Evolutionary conservation across 2,113 vertebrate genomes (phyloP).

Genomic region (Carassius gibelio): DNA sequence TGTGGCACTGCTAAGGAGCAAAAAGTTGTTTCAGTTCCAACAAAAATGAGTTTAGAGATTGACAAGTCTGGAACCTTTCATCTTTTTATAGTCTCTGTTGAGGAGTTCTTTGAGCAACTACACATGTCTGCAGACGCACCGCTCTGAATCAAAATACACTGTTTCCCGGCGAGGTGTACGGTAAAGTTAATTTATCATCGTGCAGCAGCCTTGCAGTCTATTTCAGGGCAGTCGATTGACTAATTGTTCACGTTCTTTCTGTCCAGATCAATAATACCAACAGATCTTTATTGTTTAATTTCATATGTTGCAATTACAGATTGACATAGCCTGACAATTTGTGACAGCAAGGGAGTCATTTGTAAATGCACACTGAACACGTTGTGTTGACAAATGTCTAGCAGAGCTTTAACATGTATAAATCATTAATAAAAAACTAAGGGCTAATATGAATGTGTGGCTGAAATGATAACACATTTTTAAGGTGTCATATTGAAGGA

Average conservation of each 20-base stretch:
- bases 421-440: slow-evolving; percentile 25
- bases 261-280: slow-evolving; percentile 32
- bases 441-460: slow-evolving; percentile 17
- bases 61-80: slow-evolving; percentile 49
- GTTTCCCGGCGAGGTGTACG: slow-evolving; percentile 20
- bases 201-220: slow-evolving; percentile 2
- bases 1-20: slow-evolving; percentile 22
- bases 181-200: slow-evolving; percentile 41
- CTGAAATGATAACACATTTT: slow-evolving; percentile 25
- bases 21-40: slow-evolving; percentile 50
- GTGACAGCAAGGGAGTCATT: not conserved
- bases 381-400: slow-evolving; percentile 12
- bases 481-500: slow-evolving; percentile 25
- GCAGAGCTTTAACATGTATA: not conserved
- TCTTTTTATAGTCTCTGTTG: slow-evolving; percentile 55
- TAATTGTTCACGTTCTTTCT: slow-evolving; percentile 35
- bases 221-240: slow-evolving; percentile 31
- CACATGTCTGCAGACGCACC: slow-evolving; percentile 3
- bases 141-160: slow-evolving; percentile 29
- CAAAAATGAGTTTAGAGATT: slow-evolving; percentile 55
- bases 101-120: slow-evolving; percentile 46
- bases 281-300: slow-evolving; percentile 38
- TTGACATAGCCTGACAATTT: slow-evolving; percentile 18
- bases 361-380: not conserved
- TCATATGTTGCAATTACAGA: slow-evolving; percentile 41